Evolutionary conservation across 2,797 vertebrate genomes (phyloP), one percentile per base, ranked within the genome.

Genomic region (Botia kubotai): DNA sequence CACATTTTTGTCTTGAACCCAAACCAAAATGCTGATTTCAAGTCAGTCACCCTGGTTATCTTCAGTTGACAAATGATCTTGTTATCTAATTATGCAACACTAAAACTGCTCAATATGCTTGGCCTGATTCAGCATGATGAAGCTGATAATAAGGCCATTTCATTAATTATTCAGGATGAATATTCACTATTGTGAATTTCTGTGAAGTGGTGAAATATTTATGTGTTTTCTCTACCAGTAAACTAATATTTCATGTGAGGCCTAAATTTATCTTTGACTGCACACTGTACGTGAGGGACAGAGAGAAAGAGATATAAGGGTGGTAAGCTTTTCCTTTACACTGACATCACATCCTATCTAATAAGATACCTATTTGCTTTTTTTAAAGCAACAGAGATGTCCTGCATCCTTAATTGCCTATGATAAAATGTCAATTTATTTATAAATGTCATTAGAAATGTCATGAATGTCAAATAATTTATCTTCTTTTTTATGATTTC

Each of bases 131-230:
- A 84, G 76, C 79, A 76, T 63, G 72, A 73, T 46, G 52, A 52
- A 82, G 63, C 52, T 46, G 60, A 79, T 81, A 82, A 85, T 85
- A 83, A 19, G 46, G 52, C 17, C 53, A 82, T 81, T 83, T 82
- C 68, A 80, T 83, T 79, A 67, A 80, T 82, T 82, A 84, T 75
- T 69, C 66, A 75, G 46, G 68, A 74, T 43, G 75, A 75, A 68
- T 69, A 79, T 72, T 82, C 70, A 53, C 52, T 62, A 79, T 77
- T 85, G 82, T 82, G 71, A 63, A 68, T 58, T 76, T 66, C 58
- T 60, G 50, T 58, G 66, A 77, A 52, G 75, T 73, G 53, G 83
- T 87, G 73, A 83, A 83, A 85, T 85, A 87, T 85, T 85, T 83
- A 82, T 72, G 23, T 72, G 75, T 77, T 87, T 85, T 72, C 63